Evolutionary conservation across 2,888 invertebrate species (phyloP).

Genomic region (Toxonevra muliebris): DNA sequence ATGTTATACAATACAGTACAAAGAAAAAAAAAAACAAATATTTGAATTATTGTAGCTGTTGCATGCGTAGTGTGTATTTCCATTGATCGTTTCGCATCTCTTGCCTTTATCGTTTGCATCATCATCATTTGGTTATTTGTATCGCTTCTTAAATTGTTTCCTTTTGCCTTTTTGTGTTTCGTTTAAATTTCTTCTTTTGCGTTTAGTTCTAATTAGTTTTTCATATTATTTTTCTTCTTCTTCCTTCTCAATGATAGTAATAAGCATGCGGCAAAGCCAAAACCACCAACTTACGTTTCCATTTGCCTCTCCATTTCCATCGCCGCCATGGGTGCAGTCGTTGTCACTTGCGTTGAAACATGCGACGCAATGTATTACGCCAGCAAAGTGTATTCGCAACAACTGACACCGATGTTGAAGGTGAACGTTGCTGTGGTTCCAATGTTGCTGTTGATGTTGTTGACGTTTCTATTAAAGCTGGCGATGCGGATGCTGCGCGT

Average conservation of each 20-base stretch:
- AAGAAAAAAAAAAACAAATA: constrained; percentile 47
- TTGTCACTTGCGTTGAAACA: constrained; percentile 50
- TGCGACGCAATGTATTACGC: constrained; percentile 59
- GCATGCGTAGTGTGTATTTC: too few species aligned
- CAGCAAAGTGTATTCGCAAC: constrained; percentile 53
- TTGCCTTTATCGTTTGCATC: too few species aligned
- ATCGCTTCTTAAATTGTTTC: not conserved
- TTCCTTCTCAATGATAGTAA: constrained; percentile 49
- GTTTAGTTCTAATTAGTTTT: not conserved
- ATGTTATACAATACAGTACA: constrained; percentile 44
- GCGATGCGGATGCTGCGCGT: constrained; percentile 37
- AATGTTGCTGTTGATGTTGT: constrained; percentile 41
- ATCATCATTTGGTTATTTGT: not conserved
- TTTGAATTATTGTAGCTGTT: constrained; percentile 36
- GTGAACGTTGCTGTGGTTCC: constrained; percentile 29
- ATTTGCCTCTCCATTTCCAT: constrained; percentile 41
- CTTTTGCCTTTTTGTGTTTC: not conserved
- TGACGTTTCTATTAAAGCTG: constrained; percentile 46
- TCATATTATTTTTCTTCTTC: constrained; percentile 18
- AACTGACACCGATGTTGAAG: constrained; percentile 37
- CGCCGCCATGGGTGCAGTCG: constrained; percentile 45
- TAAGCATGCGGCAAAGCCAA: constrained; percentile 53
- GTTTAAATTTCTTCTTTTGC: constrained; percentile 1
- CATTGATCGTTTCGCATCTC: too few species aligned
- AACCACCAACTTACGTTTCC: constrained; percentile 47